Conservation (phyloP, 2,113 vertebrate genomes). For the Scolopax mira region DNA sequence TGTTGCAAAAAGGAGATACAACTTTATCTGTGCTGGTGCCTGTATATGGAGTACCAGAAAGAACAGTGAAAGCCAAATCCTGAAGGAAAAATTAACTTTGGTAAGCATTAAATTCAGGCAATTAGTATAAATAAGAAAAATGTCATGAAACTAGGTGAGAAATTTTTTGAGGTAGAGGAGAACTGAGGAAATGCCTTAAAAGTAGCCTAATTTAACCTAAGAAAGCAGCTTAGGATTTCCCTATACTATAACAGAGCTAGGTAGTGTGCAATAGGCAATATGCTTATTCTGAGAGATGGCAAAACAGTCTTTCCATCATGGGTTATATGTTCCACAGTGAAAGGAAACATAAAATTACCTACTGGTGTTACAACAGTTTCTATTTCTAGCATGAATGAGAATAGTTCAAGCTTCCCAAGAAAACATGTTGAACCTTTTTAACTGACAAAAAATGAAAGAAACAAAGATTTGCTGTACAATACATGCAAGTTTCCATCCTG, state of each 20-base stretch:
- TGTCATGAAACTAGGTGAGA: neutral
- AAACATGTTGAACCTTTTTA: neutral
- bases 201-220: neutral
- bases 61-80: neutral
- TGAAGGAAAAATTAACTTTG: neutral
- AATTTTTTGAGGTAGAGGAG: neutral
- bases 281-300: neutral
- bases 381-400: neutral
- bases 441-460: neutral
- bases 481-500: neutral
- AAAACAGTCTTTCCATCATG: neutral
- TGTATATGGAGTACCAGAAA: neutral
- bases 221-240: neutral
- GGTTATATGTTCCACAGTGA: neutral
- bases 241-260: neutral
- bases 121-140: neutral
- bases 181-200: neutral
- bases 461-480: neutral
- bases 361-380: neutral
- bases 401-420: neutral
- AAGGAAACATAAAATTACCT: neutral
- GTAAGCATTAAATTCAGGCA: neutral
- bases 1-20: neutral
- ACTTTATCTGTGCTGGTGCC: neutral
- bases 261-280: neutral